phyloP scores from a whole-genome alignment of 1,140 invertebrate species.

The Drosophila takahashii region DNA sequence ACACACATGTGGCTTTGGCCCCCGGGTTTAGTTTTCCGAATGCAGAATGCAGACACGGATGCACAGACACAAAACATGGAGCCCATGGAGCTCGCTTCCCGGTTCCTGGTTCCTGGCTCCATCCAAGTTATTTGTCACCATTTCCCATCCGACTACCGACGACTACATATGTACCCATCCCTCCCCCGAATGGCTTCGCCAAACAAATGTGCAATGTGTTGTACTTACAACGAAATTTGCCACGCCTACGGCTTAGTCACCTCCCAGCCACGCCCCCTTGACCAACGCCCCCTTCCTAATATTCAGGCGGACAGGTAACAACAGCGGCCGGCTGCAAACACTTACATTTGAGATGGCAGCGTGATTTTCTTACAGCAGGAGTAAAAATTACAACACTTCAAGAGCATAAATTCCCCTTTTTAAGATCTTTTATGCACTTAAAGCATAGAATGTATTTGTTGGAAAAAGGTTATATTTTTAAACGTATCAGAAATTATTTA shows the following conservation, averaged over 20 bases:
- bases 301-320: conserved; percentile 62
- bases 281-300: conserved; percentile 8
- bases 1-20: conserved; percentile 16
- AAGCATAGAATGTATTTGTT: too few species aligned
- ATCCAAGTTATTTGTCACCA: conserved; percentile 65
- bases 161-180: too few species aligned
- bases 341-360: conserved; percentile 40
- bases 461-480: too few species aligned
- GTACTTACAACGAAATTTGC: conserved; percentile 74
- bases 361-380: conserved; percentile 15
- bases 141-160: neutral
- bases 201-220: conserved; percentile 76
- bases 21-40: conserved; percentile 12
- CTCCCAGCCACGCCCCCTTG: conserved; percentile 2
- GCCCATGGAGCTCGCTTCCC: conserved; percentile 9
- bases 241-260: conserved; percentile 57
- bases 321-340: conserved; percentile 46
- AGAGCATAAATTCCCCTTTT: too few species aligned
- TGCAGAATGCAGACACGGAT: conserved; percentile 38
- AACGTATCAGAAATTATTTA: too few species aligned
- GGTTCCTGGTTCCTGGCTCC: conserved; percentile 17
- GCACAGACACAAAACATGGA: conserved; percentile 25
- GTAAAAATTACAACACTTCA: neutral
- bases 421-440: too few species aligned
- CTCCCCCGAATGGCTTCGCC: conserved; percentile 3